Conservation (phyloP, 2,113 vertebrate species). For the Vimba vimba region DNA sequence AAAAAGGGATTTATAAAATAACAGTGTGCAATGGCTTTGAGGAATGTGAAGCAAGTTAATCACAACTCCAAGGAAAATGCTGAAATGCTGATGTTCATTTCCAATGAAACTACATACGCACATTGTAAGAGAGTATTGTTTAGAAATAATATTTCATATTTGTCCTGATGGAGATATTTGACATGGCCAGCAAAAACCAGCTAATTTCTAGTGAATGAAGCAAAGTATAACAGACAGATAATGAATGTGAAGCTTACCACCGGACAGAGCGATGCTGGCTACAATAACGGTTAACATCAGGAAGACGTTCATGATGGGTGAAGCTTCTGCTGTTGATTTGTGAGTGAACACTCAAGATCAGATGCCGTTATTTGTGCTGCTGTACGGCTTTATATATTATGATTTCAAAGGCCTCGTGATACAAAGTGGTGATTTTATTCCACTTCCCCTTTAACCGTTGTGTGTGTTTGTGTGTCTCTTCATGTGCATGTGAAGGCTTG, state of each 20-base stretch:
- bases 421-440: not conserved
- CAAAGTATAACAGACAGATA: not conserved
- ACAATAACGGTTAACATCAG: conserved; percentile 35
- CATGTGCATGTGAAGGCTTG: not conserved
- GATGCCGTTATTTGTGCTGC: not conserved
- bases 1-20: not conserved
- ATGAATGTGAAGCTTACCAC: conserved; percentile 58
- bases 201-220: not conserved
- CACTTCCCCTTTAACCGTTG: conserved; percentile 36
- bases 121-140: not conserved
- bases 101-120: not conserved
- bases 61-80: not conserved
- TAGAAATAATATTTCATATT: not conserved
- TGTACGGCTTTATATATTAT: conserved; percentile 43
- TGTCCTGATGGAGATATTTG: not conserved
- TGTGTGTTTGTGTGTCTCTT: not conserved
- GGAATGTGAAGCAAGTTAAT: not conserved
- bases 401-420: conserved; percentile 60
- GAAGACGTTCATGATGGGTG: conserved; percentile 46
- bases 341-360: conserved; percentile 12
- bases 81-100: not conserved
- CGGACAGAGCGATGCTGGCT: not conserved
- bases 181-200: not conserved
- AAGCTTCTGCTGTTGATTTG: not conserved
- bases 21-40: not conserved